Conservation (phyloP, 2,797 vertebrate genomes). For the Lithobates pipiens region DNA sequence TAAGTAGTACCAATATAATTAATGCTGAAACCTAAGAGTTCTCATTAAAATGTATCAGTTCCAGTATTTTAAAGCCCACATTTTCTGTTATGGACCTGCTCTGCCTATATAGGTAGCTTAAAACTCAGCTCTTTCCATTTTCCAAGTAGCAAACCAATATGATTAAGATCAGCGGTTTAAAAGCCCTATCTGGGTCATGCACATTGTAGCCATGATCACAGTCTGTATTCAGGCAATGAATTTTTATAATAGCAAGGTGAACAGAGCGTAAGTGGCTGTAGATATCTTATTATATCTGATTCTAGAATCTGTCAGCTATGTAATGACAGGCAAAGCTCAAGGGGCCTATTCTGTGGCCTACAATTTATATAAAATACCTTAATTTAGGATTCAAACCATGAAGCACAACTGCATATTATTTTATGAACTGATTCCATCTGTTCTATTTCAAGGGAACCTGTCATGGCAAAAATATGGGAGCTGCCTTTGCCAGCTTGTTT, state of each 20-base stretch:
- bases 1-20: no score
- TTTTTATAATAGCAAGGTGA: conserved; percentile 64
- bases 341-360: conserved; percentile 71
- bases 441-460: not conserved
- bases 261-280: conserved; percentile 65
- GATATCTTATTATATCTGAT: conserved; percentile 78
- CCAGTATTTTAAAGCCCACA: no score
- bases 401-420: not conserved
- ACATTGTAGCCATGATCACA: conserved; percentile 36
- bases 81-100: no score
- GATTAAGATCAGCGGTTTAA: conserved; percentile 41
- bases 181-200: conserved; percentile 3
- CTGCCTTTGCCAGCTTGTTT: no score
- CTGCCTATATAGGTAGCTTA: no score
- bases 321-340: conserved; percentile 71
- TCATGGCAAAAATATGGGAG: no score
- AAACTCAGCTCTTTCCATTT: conserved; percentile 7
- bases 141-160: conserved; percentile 7
- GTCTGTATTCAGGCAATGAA: conserved; percentile 59
- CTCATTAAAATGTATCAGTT: no score
- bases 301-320: conserved; percentile 77
- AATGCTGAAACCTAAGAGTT: no score
- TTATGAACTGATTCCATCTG: not conserved
- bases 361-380: conserved; percentile 68
- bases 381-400: conserved; percentile 66